Base-by-base conservation (phyloP, 2,797 vertebrate genomes). In the Todus mexicanus region DNA sequence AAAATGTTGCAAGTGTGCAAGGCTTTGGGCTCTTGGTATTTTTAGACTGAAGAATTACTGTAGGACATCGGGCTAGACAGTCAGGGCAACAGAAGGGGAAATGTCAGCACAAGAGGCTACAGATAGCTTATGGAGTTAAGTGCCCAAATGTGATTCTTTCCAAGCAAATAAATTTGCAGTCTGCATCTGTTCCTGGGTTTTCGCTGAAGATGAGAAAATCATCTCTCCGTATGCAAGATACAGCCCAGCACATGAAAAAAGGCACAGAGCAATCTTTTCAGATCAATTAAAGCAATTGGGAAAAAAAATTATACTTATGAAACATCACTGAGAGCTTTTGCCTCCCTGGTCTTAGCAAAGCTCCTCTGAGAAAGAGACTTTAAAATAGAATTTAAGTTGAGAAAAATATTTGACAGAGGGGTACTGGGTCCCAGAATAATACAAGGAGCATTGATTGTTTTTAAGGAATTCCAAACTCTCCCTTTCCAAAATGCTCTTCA, bases 91-190 rank as follows among this genome's bases (percentile, higher is more conserved):
- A 92, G 93, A 89, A 93, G 84, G 91, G 78, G 56, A 87, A 82
- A 87, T 69, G 91, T 92, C 93, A 95, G 74, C 2, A 12, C 3
- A 27, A 82, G 80, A 95, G 94, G 94, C 92, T 90, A 84, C 37
- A 23, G 77, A 92, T 38, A 95, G 91, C 93, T 94, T 75, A 76
- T 45, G 74, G 91, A 88, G 88, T 42, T 88, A 87, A 95, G 85
- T 70, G 94, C 95, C 86, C 91, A 94, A 96, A 94, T 87, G 91
- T 89, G 90, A 93, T 92, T 91, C 90, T 92, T 90, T 90, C 83
- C 86, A 79, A 94, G 93, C 94, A 96, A 93, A 95, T 93, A 95
- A 90, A 95, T 94, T 89, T 90, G 83, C 80, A 29, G 68, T 47
- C 90, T 90, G 85, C 94, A 96, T 95, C 96, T 96, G 93, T 89